A percentile compares a stretch with the other conserved stretches of the same genome.
These are phyloP conservation scores for Noturus placidus DNA, from an alignment of 2,113 vertebrate genomes.

Conservation along the genomic window DNA sequence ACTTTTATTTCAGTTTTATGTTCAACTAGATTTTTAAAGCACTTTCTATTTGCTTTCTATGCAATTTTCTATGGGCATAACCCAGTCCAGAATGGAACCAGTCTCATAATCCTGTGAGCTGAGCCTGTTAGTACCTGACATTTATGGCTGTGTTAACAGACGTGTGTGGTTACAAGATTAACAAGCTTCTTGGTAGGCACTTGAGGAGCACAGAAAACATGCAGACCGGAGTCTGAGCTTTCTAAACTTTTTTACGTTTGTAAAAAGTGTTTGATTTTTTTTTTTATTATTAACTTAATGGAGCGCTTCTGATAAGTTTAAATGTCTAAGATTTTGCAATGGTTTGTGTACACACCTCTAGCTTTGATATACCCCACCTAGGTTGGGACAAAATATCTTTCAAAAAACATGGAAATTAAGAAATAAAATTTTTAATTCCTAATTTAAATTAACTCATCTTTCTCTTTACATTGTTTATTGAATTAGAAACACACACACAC, in stretches of 20 bases:
- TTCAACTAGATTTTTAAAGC: not conserved
- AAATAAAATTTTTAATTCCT: not conserved
- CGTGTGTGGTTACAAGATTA: constrained; percentile 1
- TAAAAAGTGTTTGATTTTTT: not conserved
- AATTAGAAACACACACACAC: not conserved
- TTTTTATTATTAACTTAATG: not conserved
- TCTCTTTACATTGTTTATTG: not conserved
- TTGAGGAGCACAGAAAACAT: not conserved
- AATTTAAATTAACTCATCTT: not conserved
- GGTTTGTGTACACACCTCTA: not conserved
- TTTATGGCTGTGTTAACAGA: constrained; percentile 7
- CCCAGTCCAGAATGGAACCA: not conserved
- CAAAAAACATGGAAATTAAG: not conserved
- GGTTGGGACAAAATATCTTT: not conserved
- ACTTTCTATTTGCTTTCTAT: not conserved
- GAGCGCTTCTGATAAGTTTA: not conserved
- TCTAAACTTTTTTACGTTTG: not conserved
- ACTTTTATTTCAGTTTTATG: not conserved
- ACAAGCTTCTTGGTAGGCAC: not conserved
- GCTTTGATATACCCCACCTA: not conserved
- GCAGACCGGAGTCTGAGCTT: not conserved
- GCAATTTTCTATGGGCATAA: not conserved
- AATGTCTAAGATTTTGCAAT: not conserved
- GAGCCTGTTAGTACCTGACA: not conserved
- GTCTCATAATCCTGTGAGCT: not conserved